Evolutionary conservation across 2,113 vertebrate genomes (phyloP), one percentile per base, ranked within the genome.

Genomic region (Pristiophorus japonicus): DNA sequence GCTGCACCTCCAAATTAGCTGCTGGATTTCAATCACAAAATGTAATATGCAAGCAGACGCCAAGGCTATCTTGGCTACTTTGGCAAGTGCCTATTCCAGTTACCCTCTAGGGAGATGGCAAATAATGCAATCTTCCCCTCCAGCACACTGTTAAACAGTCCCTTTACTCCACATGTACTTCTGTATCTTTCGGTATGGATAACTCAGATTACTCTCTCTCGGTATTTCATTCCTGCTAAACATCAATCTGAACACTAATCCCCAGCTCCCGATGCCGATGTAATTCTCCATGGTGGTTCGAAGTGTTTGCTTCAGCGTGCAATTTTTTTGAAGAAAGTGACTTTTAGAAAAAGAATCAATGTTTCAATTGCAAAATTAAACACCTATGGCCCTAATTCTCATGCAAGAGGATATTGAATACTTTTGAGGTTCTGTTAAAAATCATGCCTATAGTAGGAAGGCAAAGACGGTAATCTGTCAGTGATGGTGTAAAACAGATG

Each of bases 111-210:
- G 8, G 85, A 55, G 85, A 88, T 12, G 47, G 6, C 27, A 88
- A 88, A 88, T 88, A 88, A 88, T 88, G 27, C 47, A 88, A 55
- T 88, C 85, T 88, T 88, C 85, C 51, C 47, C 11, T 88, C 24
- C 85, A 27, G 11, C 85, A 55, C 11, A 16, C 47, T 27, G 47
- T 88, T 51, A 55, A 30, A 88, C 85, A 30, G 22, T 24, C 24
- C 30, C 10, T 55, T 51, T 14, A 55, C 24, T 27, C 24, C 47
- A 34, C 24, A 0, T 34, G 47, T 88, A 14, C 47, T 55, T 14
- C 24, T 55, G 85, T 30, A 63, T 20, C 55, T 20, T 16, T 59
- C 55, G 1, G 12, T 4, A 34, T 47, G 10, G 47, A 55, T 88
- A 55, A 55, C 85, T 51, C 42, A 45, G 16, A 24, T 51, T 55